Evolutionary conservation across 2,797 vertebrate species (phyloP).

Genomic region (Hypotaenidia philippensis): DNA sequence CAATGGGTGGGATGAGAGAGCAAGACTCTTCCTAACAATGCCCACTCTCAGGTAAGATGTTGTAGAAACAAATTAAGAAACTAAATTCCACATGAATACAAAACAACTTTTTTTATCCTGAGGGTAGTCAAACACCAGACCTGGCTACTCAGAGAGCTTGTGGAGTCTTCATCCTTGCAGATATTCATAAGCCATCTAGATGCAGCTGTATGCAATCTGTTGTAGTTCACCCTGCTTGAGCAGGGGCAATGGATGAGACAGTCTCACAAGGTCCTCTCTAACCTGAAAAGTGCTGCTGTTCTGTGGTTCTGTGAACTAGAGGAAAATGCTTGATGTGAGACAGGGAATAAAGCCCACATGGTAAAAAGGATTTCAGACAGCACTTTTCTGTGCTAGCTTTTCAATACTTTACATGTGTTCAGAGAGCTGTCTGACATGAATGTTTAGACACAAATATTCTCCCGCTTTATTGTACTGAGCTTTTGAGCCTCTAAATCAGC

Average conservation of each 20-base stretch:
- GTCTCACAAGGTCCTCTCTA: background rate
- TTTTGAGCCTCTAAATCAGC: background rate
- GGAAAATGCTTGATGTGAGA: background rate
- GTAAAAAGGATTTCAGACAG: background rate
- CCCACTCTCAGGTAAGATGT: background rate
- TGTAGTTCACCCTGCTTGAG: background rate
- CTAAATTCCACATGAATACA: background rate
- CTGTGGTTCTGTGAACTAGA: background rate
- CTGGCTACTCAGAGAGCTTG: background rate
- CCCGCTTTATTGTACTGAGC: background rate
- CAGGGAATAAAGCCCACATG: background rate
- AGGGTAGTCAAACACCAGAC: background rate
- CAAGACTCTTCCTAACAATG: background rate
- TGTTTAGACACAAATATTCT: background rate
- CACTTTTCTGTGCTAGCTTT: background rate
- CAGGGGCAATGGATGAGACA: background rate
- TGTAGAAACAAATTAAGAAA: background rate
- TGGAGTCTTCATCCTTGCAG: background rate
- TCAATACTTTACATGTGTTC: background rate
- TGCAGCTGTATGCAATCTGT: background rate
- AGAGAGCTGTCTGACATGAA: background rate
- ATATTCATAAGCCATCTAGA: accelerated
- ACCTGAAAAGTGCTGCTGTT: background rate
- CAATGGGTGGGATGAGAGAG: background rate
- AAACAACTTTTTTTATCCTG: background rate